Conservation (phyloP, 37 sponge, comb jelly and placozoan genomes). For the Oscarella lobularis region DNA sequence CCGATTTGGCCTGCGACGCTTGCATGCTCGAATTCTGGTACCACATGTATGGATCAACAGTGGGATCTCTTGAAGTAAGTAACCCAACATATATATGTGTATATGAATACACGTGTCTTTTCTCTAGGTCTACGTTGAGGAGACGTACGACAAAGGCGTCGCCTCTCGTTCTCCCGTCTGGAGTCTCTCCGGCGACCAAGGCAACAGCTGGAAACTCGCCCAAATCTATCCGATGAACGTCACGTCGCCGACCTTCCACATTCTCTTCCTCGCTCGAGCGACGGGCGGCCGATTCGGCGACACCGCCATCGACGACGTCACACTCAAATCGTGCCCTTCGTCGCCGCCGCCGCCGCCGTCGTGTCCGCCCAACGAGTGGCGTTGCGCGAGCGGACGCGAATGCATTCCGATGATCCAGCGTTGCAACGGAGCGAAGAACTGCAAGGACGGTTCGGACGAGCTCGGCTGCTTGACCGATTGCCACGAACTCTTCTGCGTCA, state of each 20-base stretch:
- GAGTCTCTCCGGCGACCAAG: not conserved
- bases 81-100: too few species aligned
- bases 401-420: slow-evolving; percentile 19
- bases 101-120: too few species aligned
- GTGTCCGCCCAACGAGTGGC: not conserved
- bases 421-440: slow-evolving; percentile 17
- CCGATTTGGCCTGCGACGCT: not conserved
- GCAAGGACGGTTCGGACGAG: slow-evolving; percentile 18
- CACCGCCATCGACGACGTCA: not conserved
- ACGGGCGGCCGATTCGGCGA: not conserved
- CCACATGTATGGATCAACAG: not conserved
- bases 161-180: not conserved
- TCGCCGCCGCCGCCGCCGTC: not conserved
- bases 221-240: not conserved
- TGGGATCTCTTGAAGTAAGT: not conserved
- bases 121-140: not conserved
- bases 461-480: slow-evolving; percentile 7
- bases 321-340: not conserved
- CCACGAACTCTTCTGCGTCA: not conserved
- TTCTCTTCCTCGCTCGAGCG: not conserved
- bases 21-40: not conserved
- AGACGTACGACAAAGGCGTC: not conserved
- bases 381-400: not conserved
- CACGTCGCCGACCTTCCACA: not conserved
- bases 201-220: not conserved